phyloP scores from a whole-genome alignment of 2,113 vertebrate species.

The Phoenicopterus ruber region DNA sequence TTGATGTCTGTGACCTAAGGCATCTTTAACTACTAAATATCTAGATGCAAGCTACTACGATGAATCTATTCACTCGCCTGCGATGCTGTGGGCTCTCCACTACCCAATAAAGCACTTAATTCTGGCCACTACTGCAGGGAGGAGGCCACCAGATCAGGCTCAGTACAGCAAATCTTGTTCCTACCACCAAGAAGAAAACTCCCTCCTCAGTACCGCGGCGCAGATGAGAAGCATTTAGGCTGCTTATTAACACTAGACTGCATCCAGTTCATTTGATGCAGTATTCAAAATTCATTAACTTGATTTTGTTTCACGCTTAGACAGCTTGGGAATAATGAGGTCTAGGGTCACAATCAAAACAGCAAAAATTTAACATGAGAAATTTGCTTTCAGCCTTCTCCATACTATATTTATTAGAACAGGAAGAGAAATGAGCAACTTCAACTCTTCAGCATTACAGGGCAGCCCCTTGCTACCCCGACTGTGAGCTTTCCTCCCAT shows the following conservation, averaged over 20 bases:
- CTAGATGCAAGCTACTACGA: neutral
- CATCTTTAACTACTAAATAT: neutral
- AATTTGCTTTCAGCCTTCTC: neutral
- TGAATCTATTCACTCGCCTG: neutral
- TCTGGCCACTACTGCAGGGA: neutral
- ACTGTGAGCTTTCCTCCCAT: neutral
- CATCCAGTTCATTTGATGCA: neutral
- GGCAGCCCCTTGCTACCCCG: neutral
- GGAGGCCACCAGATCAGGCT: neutral
- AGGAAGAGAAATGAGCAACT: neutral
- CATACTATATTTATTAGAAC: neutral
- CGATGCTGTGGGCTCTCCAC: neutral
- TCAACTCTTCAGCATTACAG: neutral
- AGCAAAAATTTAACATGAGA: neutral
- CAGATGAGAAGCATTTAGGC: neutral
- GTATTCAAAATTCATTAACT: constrained; percentile 53
- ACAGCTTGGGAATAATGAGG: constrained; percentile 33
- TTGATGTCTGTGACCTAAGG: neutral
- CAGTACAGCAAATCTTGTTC: neutral
- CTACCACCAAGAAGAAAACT: neutral
- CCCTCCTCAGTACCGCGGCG: neutral
- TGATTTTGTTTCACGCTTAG: constrained; percentile 43
- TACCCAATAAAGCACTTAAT: neutral
- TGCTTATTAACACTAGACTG: constrained; percentile 17
- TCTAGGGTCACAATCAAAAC: neutral